phyloP scores from a whole-genome alignment of 2,797 vertebrate genomes.

The Capromys pilorides region DNA sequence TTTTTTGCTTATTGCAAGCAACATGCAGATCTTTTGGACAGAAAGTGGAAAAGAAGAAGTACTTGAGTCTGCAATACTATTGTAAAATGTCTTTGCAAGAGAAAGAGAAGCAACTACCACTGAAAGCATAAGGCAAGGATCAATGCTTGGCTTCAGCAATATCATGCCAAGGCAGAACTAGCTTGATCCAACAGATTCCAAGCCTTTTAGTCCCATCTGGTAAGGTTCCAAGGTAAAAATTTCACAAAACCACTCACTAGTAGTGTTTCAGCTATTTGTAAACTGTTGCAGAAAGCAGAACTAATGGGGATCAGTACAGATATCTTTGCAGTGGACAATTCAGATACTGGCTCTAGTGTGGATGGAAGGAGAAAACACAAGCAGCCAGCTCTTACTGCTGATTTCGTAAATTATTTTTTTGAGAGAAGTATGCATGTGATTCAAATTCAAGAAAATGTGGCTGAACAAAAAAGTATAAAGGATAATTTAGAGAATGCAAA shows the following conservation, averaged over 20 bases:
- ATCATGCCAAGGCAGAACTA: constrained; percentile 95
- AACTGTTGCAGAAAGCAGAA: constrained; percentile 98
- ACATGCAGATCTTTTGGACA: constrained; percentile 98
- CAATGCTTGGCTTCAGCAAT: constrained; percentile 95
- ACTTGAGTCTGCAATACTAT: constrained; percentile 97
- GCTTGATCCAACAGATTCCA: constrained; percentile 96
- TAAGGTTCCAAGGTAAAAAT: constrained; percentile 98
- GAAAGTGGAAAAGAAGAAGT: constrained; percentile 99
- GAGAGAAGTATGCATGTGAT: constrained; percentile 99
- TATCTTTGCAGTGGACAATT: constrained; percentile 98
- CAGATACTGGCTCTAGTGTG: constrained; percentile 95
- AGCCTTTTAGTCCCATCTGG: too few species aligned
- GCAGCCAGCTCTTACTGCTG: constrained; percentile 96
- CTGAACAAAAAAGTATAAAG: constrained; percentile 98
- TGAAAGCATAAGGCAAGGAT: constrained; percentile 98
- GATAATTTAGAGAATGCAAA: constrained; percentile 97
- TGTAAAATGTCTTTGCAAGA: constrained; percentile 98
- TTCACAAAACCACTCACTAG: constrained; percentile 97
- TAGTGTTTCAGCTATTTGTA: constrained; percentile 97
- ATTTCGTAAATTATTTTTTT: constrained; percentile 99
- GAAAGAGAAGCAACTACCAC: constrained; percentile 95
- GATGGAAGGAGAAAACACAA: constrained; percentile 97
- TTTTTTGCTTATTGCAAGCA: constrained; percentile 99
- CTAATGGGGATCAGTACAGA: constrained; percentile 99
- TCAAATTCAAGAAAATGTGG: constrained; percentile 99